A percentile compares a stretch with the other conserved stretches of the same genome.
These are phyloP conservation scores for Heliangelus exortis DNA, from an alignment of 2,797 vertebrate species.

Conservation along the genomic window DNA sequence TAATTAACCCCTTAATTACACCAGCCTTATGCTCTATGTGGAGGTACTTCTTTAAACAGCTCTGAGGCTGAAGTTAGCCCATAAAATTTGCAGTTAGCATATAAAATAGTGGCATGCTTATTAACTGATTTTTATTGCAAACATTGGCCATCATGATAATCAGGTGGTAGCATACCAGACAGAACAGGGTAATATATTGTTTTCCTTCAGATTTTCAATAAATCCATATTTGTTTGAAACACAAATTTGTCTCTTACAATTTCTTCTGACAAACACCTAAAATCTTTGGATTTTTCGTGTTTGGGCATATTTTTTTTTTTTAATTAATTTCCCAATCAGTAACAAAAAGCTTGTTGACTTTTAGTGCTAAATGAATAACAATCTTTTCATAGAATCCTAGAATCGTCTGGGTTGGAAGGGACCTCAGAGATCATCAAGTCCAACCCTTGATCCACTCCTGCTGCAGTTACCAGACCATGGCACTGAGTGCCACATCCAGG, in stretches of 20 bases:
- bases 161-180: background rate
- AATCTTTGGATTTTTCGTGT: background rate
- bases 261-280: background rate
- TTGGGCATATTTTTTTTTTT: background rate
- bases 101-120: background rate
- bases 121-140: background rate
- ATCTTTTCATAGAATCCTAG: too few species aligned
- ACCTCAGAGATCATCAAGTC: too few species aligned
- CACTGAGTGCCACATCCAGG: too few species aligned
- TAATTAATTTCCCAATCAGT: background rate
- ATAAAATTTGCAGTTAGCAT: background rate
- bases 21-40: background rate
- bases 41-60: background rate
- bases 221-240: background rate
- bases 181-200: background rate
- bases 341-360: background rate
- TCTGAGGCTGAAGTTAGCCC: background rate
- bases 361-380: background rate
- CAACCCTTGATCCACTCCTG: too few species aligned
- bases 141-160: background rate
- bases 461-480: too few species aligned
- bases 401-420: too few species aligned
- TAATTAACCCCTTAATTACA: background rate
- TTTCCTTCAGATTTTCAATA: background rate
- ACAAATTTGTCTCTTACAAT: background rate